Conservation (phyloP, 2,797 vertebrate species). For the Schizopygopsis pylzovi region DNA sequence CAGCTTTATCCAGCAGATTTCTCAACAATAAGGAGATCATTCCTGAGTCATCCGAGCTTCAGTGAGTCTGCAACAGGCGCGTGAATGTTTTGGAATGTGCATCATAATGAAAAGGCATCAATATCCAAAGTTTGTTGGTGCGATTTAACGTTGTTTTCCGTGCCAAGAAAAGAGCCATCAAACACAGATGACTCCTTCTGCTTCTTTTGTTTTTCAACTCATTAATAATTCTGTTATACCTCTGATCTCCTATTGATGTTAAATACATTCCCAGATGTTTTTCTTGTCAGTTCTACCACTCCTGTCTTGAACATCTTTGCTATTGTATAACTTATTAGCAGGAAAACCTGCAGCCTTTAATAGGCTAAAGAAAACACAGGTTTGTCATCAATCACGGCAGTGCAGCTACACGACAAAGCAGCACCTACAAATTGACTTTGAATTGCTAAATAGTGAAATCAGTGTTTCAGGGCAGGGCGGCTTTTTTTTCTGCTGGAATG, state of each 20-base stretch:
- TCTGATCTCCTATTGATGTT: conserved; percentile 52
- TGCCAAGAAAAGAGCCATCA: conserved; percentile 54
- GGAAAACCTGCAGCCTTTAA: conserved; percentile 54
- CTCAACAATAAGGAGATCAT: conserved; percentile 47
- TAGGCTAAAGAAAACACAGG: conserved; percentile 65
- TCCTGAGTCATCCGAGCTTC: conserved; percentile 48
- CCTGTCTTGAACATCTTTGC: conserved; percentile 53
- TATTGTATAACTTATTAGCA: conserved; percentile 44
- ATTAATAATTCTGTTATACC: conserved; percentile 49
- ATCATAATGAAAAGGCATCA: conserved; percentile 57
- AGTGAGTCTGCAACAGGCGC: conserved; percentile 34
- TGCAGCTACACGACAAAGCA: conserved; percentile 74
- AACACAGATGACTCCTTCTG: conserved; percentile 47
- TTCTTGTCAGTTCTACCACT: conserved; percentile 49
- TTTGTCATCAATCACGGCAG: conserved; percentile 69
- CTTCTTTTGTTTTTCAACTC: conserved; percentile 48
- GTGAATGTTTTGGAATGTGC: conserved; percentile 56
- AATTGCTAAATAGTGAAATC: conserved; percentile 77
- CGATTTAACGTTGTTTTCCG: conserved; percentile 26
- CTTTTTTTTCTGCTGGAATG: conserved; percentile 68
- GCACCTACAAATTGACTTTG: conserved; percentile 74
- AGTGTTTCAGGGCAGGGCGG: conserved; percentile 69
- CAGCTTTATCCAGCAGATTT: conserved; percentile 40
- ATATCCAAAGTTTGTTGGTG: conserved; percentile 34
- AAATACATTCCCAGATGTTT: conserved; percentile 56